Evolutionary conservation across 2,888 invertebrate species (phyloP), one percentile per base, ranked within the genome.

Genomic region (Pandemis cinnamomeana): DNA sequence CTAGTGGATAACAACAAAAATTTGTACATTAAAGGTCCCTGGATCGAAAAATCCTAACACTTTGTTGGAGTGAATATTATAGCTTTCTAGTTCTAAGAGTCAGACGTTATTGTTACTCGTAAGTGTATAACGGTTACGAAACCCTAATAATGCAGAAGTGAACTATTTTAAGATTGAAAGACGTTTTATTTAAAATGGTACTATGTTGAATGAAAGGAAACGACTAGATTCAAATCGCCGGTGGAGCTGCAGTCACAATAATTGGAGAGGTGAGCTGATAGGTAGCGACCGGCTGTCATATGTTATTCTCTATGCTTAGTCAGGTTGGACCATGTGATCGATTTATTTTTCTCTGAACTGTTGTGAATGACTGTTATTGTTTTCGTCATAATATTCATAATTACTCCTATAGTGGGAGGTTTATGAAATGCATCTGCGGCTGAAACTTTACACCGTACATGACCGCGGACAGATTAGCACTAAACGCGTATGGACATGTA

Each of bases 221-320:
- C 84, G 78, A 81, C 79, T 84, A 85, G 84, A 87, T 89, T 84
- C 80, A 88, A 89, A 91, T 89, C 87, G 88, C 82, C 80, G 80
- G 78, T 77, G 86, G 15, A 83, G 80, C 86, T 88, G 88, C 88
- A 89, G 83, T 85, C 84, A 87, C 84, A 88, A 91, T 89, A 88
- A 91, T 89, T 88, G 87, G 78, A 84, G 84, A 86, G 84, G 84
- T 84, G 81, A 86, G 81, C 82, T 83, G 82, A 79, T 76, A 77
- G 77, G 84, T 86, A 85, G 89, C 78, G 87, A 87, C 83, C 83
- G 82, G 82, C 79, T 76, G 76, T 69, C 77, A 80, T 86, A 82
- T 84, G 81, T 84, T 85, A 86, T 84, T 81, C 78, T 79, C 80
- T 87, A 87, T 91, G 10, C 84, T 82, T 82, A 77, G 84, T 82